Conservation (phyloP, 2,797 vertebrate species). For the Peromyscus melanophrys region DNA sequence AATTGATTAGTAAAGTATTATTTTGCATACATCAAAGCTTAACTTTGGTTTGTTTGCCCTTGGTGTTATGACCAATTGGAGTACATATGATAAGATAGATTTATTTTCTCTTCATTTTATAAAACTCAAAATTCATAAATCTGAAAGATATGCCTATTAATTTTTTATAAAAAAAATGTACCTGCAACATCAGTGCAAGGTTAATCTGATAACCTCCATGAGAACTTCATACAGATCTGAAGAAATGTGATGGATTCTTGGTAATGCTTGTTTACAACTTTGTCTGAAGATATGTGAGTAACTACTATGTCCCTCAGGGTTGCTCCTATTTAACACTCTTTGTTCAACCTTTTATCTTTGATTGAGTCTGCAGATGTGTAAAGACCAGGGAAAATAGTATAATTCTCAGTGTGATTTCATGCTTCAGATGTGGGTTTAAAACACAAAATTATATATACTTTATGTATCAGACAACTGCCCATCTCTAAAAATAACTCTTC, state of each 20-base stretch:
- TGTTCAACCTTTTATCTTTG: background rate
- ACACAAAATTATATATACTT: background rate
- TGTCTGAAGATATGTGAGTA: background rate
- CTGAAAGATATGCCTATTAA: background rate
- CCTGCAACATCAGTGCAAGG: background rate
- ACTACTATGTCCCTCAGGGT: background rate
- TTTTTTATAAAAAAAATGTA: background rate
- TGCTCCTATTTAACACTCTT: background rate
- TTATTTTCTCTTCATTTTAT: background rate
- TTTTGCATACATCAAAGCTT: background rate
- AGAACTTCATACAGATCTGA: background rate
- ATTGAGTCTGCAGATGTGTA: background rate
- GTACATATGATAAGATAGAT: background rate
- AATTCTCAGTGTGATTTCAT: background rate
- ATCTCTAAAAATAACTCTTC: background rate
- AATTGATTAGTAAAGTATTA: background rate
- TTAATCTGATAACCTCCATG: background rate
- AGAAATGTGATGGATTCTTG: background rate
- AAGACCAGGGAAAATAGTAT: background rate
- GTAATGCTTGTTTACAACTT: background rate
- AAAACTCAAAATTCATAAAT: slow-evolving; percentile 31
- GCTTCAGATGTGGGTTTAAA: background rate
- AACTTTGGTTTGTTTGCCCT: background rate
- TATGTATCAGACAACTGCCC: background rate
- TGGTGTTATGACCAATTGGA: background rate